Evolutionary conservation across 2,113 vertebrate species (phyloP), one percentile per base, ranked within the genome.

Genomic region (Carassius carassius): DNA sequence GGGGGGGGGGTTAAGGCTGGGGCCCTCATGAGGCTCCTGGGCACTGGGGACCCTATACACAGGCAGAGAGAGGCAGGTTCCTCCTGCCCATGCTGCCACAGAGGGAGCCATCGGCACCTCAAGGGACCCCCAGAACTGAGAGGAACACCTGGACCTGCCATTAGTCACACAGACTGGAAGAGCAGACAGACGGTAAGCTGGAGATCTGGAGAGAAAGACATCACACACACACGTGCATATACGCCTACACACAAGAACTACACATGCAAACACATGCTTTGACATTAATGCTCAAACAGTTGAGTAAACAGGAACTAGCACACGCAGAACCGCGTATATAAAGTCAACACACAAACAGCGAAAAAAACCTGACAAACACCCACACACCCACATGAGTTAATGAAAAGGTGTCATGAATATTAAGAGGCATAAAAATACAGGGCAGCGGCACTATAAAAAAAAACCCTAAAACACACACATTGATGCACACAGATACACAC

Each of bases 101-200:
- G 86, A 82, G 89, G 90, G 92, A 92, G 87, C 89, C 91, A 90
- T 90, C 65, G 70, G 37, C 69, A 82, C 89, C 92, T 91, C 85
- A 25, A 70, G 92, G 93, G 92, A 88, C 90, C 86, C 82, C 89
- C 84, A 81, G 90, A 91, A 90, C 92, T 89, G 93, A 93, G 92
- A 92, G 90, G 90, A 95, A 95, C 94, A 95, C 94, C 94, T 94
- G 94, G 93, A 94, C 94, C 93, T 94, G 93, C 92, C 94, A 95
- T 94, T 94, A 94, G 92, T 93, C 92, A 92, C 93, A 93, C 90
- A 92, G 92, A 91, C 89, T 87, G 91, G 92, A 92, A 94, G 91
- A 92, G 91, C 89, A 89, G 92, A 92, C 94, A 93, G 92, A 94
- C 93, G 92, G 93, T 86, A 88, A 89, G 89, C 90, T 88, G 86